Evolutionary conservation across 2,797 vertebrate species (phyloP).

Genomic region (Intellagama lesueurii): DNA sequence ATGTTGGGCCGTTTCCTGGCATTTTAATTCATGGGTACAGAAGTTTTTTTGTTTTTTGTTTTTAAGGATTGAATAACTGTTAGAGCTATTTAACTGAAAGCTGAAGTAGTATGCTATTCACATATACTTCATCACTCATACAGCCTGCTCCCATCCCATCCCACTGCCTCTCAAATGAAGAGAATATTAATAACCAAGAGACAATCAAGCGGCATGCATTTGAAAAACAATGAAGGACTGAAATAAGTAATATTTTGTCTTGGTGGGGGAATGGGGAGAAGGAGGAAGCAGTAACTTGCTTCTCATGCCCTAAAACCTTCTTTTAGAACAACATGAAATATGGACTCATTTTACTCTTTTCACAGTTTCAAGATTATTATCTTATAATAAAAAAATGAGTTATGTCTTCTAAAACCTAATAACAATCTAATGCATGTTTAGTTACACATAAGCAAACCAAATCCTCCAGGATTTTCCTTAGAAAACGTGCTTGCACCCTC

Average conservation of each 20-base stretch:
- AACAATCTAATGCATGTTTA: neutral
- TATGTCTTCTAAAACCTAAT: neutral
- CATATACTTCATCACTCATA: neutral
- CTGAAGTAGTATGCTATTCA: neutral
- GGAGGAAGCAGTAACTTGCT: neutral
- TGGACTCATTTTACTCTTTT: constrained; percentile 28
- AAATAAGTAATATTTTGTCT: neutral
- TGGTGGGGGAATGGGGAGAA: neutral
- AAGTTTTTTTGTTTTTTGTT: no score
- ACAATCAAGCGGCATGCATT: neutral
- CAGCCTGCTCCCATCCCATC: neutral
- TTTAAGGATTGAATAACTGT: neutral
- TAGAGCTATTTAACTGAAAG: neutral
- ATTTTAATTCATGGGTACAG: no score
- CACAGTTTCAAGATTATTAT: neutral
- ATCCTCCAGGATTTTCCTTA: neutral
- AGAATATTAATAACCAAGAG: neutral
- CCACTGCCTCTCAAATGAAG: neutral
- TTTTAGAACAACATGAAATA: constrained; percentile 3
- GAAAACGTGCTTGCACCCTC: neutral
- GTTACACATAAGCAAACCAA: constrained; percentile 13
- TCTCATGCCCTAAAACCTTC: neutral
- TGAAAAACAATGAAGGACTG: neutral
- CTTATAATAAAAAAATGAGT: constrained; percentile 6
- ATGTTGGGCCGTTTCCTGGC: no score